These are phyloP conservation scores for Melanerpes aurifrons DNA, from an alignment of 2,113 vertebrate genomes.

Conservation along the genomic window DNA sequence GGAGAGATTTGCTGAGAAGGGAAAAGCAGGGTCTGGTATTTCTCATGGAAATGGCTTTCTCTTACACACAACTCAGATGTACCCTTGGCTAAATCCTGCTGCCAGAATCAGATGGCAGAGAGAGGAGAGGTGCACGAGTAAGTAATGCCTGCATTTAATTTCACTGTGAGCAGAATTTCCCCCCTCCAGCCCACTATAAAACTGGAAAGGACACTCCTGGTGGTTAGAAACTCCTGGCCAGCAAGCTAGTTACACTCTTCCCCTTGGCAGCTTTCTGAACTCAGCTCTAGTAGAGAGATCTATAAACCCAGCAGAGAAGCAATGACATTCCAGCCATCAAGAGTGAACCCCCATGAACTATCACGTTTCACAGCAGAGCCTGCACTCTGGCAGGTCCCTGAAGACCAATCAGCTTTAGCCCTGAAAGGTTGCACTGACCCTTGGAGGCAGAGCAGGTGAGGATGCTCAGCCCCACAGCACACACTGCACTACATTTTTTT, in stretches of 20 bases:
- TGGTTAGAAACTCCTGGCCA: not conserved
- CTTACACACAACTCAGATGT: not conserved
- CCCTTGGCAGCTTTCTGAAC: not conserved
- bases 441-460: not conserved
- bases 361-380: not conserved
- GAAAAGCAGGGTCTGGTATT: not conserved
- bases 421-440: not conserved
- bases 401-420: not conserved
- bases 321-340: not conserved
- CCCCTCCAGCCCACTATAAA: not conserved
- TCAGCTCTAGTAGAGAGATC: not conserved
- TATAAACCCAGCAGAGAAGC: not conserved
- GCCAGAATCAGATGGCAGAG: not conserved
- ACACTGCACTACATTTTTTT: fast-evolving
- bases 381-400: not conserved
- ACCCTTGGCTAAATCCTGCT: not conserved
- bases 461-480: not conserved
- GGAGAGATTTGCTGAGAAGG: not conserved
- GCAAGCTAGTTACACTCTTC: not conserved
- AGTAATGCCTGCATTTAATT: not conserved
- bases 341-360: not conserved
- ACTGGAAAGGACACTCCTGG: not conserved
- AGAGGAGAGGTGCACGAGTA: not conserved
- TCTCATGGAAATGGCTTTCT: not conserved
- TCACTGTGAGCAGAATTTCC: not conserved